Evolutionary conservation across 2,888 invertebrate species (phyloP).

Genomic region (Chironomus riparius): DNA sequence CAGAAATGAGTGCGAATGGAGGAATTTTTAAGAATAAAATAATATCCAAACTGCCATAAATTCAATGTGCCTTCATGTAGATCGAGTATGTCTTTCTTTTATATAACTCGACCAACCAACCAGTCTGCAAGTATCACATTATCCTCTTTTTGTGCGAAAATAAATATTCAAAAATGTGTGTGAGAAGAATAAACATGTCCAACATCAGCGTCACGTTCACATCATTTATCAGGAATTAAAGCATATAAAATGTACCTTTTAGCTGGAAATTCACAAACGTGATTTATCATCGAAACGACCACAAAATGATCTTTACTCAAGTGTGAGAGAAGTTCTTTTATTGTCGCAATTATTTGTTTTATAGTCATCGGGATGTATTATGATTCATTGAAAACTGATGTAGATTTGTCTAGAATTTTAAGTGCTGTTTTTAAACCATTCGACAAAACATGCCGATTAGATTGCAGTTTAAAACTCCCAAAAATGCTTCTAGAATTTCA

Average conservation of each 20-base stretch:
- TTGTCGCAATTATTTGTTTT: too few species aligned
- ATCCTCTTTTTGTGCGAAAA: not conserved
- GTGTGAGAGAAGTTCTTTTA: too few species aligned
- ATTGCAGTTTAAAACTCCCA: too few species aligned
- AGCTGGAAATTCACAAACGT: not conserved
- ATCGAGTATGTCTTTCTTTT: not conserved
- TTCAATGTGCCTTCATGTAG: not conserved
- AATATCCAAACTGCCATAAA: not conserved
- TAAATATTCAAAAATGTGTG: not conserved
- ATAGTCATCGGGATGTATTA: too few species aligned
- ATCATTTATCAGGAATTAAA: conserved; percentile 20
- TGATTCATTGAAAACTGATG: too few species aligned
- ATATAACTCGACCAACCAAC: not conserved
- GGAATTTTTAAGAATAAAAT: too few species aligned
- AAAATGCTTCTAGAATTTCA: too few species aligned
- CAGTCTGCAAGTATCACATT: too few species aligned
- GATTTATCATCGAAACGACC: not conserved
- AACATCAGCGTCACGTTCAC: conserved; percentile 14
- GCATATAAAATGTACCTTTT: conserved; percentile 1
- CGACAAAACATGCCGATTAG: too few species aligned
- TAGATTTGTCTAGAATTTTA: too few species aligned
- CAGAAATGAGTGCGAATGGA: too few species aligned
- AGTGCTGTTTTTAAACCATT: too few species aligned
- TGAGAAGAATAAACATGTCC: not conserved
- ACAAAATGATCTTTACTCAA: not conserved